Base-by-base conservation (phyloP, 1,140 invertebrate genomes). In the Frieseomelitta varia region DNA sequence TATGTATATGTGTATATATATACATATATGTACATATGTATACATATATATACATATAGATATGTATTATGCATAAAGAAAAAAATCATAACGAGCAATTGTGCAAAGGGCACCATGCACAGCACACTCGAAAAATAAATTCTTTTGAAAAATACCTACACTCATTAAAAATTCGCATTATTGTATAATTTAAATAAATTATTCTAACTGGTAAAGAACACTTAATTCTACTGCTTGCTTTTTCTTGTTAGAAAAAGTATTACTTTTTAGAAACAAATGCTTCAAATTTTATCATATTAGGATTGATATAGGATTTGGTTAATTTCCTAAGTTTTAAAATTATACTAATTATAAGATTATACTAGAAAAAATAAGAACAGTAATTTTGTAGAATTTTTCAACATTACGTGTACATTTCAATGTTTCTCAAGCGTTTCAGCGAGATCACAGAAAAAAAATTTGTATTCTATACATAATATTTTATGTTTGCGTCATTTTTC, bases 371-470 rank as follows among this genome's bases (percentile, higher is more conserved):
- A 74, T 15, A 19, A 51, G 10, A 74, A 73, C 2, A 21, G 53
- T 63, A n/a, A 34, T 74, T 61, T 11, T 76, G 24, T 55, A 58
- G 14, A 63, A 81, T 24, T 72, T 56, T 82, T 47, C 51, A 19
- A 77, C 56, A 30, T 19, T 58, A 4, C 8, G 56, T 71, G 24
- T 61, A 61, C 55, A 78, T 56, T 56, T 58, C 21, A 77, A 68
- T 47, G 6, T 77, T 77, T 34, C 4, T 55, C n/a, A 39, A 63
- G 27, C 15, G 63, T 27, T 39, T 69, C 56, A 30, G 4, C 17
- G 55, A 83, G 39, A 83, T 83, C 75, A 83, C 34, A 83, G 61
- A 76, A 81, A 6, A n/a, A 81, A 69, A 71, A 34, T 69, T 69
- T 27, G 53, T 77, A 77, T 6, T 67, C 27, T 39, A 24, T 30